phyloP scores from a whole-genome alignment of 2,888 invertebrate genomes.

The Erebia palarica region DNA sequence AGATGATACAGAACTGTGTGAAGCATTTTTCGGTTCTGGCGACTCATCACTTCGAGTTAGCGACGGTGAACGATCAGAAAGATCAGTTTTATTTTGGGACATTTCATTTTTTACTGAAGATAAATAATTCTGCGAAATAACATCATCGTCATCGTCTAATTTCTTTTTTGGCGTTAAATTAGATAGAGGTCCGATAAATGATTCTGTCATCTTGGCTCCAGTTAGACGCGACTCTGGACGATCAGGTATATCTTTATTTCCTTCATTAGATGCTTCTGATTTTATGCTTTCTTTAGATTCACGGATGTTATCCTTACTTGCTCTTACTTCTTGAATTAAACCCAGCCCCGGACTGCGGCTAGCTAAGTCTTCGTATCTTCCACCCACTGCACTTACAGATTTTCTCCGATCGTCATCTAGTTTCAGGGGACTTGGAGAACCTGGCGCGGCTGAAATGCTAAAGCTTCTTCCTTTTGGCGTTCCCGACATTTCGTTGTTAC shows the following conservation, averaged over 20 bases:
- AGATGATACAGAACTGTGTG: slow-evolving; percentile 51
- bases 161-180: slow-evolving; percentile 63
- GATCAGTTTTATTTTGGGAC: slow-evolving; percentile 58
- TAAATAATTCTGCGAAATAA: slow-evolving; percentile 64
- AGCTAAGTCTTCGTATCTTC: slow-evolving; percentile 65
- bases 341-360: slow-evolving; percentile 70
- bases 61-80: slow-evolving; percentile 76
- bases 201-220: slow-evolving; percentile 77
- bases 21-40: slow-evolving; percentile 67
- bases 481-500: slow-evolving; percentile 68
- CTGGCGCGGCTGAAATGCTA: slow-evolving; percentile 78
- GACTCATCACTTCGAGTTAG: slow-evolving; percentile 77
- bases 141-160: slow-evolving; percentile 74
- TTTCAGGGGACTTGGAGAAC: slow-evolving; percentile 71
- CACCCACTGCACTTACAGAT: slow-evolving; percentile 76
- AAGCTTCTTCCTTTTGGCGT: slow-evolving; percentile 79
- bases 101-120: slow-evolving; percentile 52
- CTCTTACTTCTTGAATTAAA: slow-evolving; percentile 75
- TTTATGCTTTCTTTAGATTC: slow-evolving; percentile 71
- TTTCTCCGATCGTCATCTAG: slow-evolving; percentile 78
- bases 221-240: slow-evolving; percentile 75
- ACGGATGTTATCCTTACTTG: slow-evolving; percentile 70
- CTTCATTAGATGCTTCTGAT: slow-evolving; percentile 65
- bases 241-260: slow-evolving; percentile 57
- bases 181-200: slow-evolving; percentile 72